Percentiles rank a stretch among this genome's conserved stretches.
phyloP scores from a whole-genome alignment of 2,888 invertebrate genomes.

The Camptogramma bilineatum region DNA sequence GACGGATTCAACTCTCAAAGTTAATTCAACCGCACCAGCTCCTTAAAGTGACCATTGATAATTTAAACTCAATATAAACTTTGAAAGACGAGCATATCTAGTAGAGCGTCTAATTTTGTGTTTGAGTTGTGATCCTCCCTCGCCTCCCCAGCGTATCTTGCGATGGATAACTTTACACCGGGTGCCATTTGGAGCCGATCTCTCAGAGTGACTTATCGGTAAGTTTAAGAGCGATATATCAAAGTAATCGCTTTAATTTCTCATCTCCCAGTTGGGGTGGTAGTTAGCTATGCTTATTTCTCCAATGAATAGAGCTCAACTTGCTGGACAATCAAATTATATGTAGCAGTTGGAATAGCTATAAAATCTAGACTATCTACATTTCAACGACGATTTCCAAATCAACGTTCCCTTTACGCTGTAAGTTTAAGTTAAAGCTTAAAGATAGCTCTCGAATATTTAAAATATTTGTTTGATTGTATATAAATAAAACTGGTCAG shows the following conservation, averaged over 20 bases:
- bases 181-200: slow-evolving; percentile 80
- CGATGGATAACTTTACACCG: slow-evolving; percentile 80
- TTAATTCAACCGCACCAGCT: slow-evolving; percentile 34
- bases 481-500: neutral
- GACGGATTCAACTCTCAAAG: slow-evolving; percentile 23
- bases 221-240: slow-evolving; percentile 83
- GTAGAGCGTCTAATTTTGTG: slow-evolving; percentile 60
- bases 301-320: slow-evolving; percentile 67
- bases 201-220: slow-evolving; percentile 82
- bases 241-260: slow-evolving; percentile 85
- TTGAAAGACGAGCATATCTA: slow-evolving; percentile 41
- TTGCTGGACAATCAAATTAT: slow-evolving; percentile 48
- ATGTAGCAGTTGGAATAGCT: slow-evolving; percentile 5
- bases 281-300: slow-evolving; percentile 72
- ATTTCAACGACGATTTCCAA: neutral
- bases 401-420: slow-evolving; percentile 1
- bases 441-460: neutral
- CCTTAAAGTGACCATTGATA: slow-evolving; percentile 42
- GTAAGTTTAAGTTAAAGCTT: neutral
- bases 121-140: slow-evolving; percentile 50
- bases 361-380: slow-evolving; percentile 1
- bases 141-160: slow-evolving; percentile 54
- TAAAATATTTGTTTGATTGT: neutral
- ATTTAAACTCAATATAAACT: slow-evolving; percentile 46
- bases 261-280: slow-evolving; percentile 76